Evolutionary conservation across 1,140 invertebrate species (phyloP).

Genomic region (Cotesia chilonis): DNA sequence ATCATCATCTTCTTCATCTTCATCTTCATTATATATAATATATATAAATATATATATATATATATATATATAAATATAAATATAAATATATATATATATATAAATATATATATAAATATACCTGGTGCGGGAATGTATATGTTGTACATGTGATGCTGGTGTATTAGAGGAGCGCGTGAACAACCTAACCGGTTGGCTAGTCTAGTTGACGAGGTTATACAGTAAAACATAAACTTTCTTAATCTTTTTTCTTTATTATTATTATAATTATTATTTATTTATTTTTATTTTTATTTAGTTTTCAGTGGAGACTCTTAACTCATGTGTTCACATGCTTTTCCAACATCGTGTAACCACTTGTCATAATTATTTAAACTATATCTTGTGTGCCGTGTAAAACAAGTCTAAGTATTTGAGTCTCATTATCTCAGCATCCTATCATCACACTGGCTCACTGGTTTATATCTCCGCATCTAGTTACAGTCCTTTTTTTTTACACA

Average conservation of each 20-base stretch:
- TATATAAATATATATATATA: no score
- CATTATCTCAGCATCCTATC: conserved; percentile 5
- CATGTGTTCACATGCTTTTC: conserved; percentile 26
- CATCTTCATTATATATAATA: no score
- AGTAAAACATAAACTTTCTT: conserved; percentile 17
- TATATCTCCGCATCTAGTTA: no score
- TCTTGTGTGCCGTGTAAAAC: conserved; percentile 7
- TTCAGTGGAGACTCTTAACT: not conserved
- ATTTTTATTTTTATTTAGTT: not conserved
- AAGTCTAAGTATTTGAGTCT: not conserved
- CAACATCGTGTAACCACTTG: conserved; percentile 11
- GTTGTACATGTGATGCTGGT: conserved; percentile 14
- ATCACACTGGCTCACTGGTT: no score
- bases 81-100: not conserved
- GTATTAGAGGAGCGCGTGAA: conserved; percentile 33
- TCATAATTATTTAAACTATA: conserved; percentile 4
- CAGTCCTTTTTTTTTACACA: no score
- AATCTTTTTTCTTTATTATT: not conserved
- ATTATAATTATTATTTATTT: not conserved
- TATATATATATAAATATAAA: no score
- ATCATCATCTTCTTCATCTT: no score
- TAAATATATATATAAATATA: not conserved
- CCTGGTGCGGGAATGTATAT: conserved; percentile 18
- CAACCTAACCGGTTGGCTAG: conserved; percentile 33
- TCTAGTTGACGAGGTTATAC: conserved; percentile 14